Evolutionary conservation across 2,113 vertebrate genomes (phyloP), one percentile per base, ranked within the genome.

Genomic region (Rattus norvegicus): DNA sequence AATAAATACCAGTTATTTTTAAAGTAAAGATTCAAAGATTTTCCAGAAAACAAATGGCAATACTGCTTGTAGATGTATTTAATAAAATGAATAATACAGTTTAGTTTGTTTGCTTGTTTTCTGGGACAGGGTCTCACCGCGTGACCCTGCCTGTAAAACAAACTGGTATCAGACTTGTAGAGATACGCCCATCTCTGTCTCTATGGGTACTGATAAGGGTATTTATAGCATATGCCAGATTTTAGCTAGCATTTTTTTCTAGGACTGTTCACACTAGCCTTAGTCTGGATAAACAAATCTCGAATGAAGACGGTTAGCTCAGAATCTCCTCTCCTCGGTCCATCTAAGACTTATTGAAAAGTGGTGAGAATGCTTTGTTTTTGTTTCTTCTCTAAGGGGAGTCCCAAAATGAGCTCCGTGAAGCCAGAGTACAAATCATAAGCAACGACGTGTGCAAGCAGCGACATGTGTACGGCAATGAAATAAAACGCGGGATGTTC

Each of bases 391-490:
- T 91, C 96, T 96, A 93, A 99, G 98, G 98, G 30, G 39, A 90
- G 61, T 95, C 93, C 19, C 96, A 73, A 98, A 98, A 97, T 88
- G 49, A 99, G 10, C 98, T 99, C 91, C 99, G 99, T 97, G 99
- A 99, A 98, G 99, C 99, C 0, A 98, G 97, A 92, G 98, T 99
- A 88, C 99, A 99, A 98, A 98, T 99, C 95, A 99, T 99, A 98
- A 99, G 99, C 65, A 99, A 99, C 88, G 97, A 97, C 0, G 95
- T 99, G 67, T 99, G 99, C 96, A 98, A 99, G 13, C 98, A 97
- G 88, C 97, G 91, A 43, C 39, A 97, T 97, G 97, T 98, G 11
- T 99, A 99, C 0, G 52, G 3, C 0, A 98, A 98, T 17, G 98
- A 97, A 0, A 96, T 99, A 97, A 99, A 99, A 3, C 97, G 98